A percentile compares a stretch with the other conserved stretches of the same genome.
phyloP scores from a whole-genome alignment of 1,140 invertebrate genomes.

The Ips nitidus region DNA sequence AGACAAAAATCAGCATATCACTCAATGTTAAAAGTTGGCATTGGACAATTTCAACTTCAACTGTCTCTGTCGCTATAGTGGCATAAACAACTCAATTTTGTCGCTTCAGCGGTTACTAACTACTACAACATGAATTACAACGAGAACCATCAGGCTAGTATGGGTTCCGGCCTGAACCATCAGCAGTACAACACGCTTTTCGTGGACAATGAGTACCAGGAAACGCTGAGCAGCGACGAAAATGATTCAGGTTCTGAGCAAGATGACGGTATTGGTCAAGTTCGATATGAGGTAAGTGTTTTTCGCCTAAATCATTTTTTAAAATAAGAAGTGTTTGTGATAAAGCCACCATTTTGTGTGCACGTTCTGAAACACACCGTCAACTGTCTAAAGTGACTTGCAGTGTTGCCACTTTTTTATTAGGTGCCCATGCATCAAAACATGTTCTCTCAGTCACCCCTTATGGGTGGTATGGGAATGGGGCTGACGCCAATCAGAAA shows the following conservation, averaged over 20 bases:
- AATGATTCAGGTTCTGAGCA: constrained; percentile 61
- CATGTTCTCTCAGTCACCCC: constrained; percentile 27
- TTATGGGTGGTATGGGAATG: constrained; percentile 33
- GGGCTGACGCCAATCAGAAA: constrained; percentile 36
- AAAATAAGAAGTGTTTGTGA: not conserved
- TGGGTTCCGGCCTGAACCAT: not conserved
- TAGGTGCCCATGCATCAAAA: constrained; percentile 35
- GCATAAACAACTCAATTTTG: constrained; percentile 13
- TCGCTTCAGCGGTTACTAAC: constrained; percentile 11
- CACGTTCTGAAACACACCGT: too few relatives aligned
- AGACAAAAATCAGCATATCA: constrained; percentile 5
- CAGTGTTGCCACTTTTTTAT: not conserved
- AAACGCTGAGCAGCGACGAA: constrained; percentile 68
- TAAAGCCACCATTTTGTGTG: too few relatives aligned
- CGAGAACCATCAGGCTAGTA: constrained; percentile 2
- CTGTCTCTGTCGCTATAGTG: constrained; percentile 20
- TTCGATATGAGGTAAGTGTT: constrained; percentile 17
- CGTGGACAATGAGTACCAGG: constrained; percentile 19
- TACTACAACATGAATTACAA: constrained; percentile 30
- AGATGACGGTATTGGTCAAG: constrained; percentile 36
- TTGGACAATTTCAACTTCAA: constrained; percentile 40
- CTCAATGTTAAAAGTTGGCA: constrained; percentile 38
- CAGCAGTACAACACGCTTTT: constrained; percentile 25
- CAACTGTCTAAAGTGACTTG: not conserved
- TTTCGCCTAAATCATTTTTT: not conserved